Percentiles rank a stretch among this genome's conserved stretches.
phyloP scores from a whole-genome alignment of 1,140 invertebrate species.

The Latrodectus geometricus region DNA sequence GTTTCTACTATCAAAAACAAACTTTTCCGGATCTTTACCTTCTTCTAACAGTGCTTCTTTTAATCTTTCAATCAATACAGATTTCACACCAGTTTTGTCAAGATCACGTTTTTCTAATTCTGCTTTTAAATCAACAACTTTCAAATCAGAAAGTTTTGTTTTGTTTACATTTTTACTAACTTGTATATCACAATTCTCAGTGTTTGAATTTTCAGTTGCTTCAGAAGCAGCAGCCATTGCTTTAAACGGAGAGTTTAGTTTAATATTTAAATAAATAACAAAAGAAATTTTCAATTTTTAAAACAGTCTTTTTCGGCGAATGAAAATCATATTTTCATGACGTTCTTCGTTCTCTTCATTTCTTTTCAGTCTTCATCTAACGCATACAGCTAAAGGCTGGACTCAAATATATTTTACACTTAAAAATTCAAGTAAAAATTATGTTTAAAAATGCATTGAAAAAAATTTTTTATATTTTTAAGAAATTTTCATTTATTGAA shows the following conservation, averaged over 20 bases:
- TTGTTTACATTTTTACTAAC: slow-evolving; percentile 15
- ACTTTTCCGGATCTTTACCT: slow-evolving; percentile 81
- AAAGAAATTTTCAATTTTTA: too few relatives aligned
- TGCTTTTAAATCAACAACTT: slow-evolving; percentile 87
- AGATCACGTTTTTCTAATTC: slow-evolving; percentile 90
- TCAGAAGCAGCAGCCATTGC: neutral
- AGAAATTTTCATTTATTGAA: too few relatives aligned
- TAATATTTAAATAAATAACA: too few relatives aligned
- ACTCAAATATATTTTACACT: too few relatives aligned
- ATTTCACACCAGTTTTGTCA: slow-evolving; percentile 90
- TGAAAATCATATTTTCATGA: neutral
- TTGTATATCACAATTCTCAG: neutral
- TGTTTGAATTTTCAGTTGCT: neutral
- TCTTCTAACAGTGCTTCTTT: slow-evolving; percentile 81
- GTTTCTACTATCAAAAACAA: slow-evolving; percentile 74
- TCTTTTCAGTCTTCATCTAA: neutral
- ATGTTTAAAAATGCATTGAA: too few relatives aligned
- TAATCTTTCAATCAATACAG: slow-evolving; percentile 82
- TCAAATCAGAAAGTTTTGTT: slow-evolving; percentile 81
- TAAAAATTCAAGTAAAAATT: too few relatives aligned
- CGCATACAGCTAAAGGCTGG: neutral
- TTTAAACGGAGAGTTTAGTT: neutral
- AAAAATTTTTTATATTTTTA: too few relatives aligned
- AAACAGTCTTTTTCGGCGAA: neutral
- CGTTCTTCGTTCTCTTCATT: neutral